Evolutionary conservation across 2,113 vertebrate genomes (phyloP).

Genomic region (Emydocephalus ijimae): DNA sequence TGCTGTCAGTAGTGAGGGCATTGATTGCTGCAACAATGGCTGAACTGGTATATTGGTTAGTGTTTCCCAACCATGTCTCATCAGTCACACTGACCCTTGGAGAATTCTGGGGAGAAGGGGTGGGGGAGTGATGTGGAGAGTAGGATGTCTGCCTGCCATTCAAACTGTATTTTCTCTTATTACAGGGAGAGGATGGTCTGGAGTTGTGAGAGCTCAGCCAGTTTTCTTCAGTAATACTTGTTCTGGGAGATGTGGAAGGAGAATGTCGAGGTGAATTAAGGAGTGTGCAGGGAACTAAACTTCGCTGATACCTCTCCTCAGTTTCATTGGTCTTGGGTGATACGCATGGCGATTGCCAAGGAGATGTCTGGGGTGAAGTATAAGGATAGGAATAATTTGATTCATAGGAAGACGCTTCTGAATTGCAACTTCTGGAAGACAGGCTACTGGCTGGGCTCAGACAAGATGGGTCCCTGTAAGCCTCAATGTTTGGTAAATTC

Average conservation of each 20-base stretch:
- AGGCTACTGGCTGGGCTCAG: constrained; percentile 94
- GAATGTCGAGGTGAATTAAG: constrained; percentile 85
- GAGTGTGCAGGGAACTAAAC: constrained; percentile 84
- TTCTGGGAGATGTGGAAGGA: constrained; percentile 84
- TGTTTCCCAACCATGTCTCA: constrained; percentile 86
- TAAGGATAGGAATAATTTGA: constrained; percentile 93
- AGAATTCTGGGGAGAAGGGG: constrained; percentile 83
- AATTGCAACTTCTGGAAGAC: constrained; percentile 95
- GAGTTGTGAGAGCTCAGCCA: constrained; percentile 82
- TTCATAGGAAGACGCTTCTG: constrained; percentile 92
- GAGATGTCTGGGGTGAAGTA: constrained; percentile 91
- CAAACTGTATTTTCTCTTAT: constrained; percentile 90
- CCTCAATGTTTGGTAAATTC: constrained; percentile 85
- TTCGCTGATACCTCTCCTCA: constrained; percentile 75
- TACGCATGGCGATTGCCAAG: constrained; percentile 95
- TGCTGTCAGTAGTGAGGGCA: constrained; percentile 89
- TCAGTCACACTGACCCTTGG: constrained; percentile 85
- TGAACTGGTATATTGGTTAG: constrained; percentile 93
- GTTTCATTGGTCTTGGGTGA: constrained; percentile 84
- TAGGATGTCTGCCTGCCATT: constrained; percentile 81
- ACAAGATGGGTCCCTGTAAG: constrained; percentile 90
- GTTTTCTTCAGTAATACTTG: constrained; percentile 84
- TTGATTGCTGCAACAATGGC: constrained; percentile 96
- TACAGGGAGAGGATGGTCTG: constrained; percentile 83
- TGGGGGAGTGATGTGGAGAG: constrained; percentile 85